Evolutionary conservation across 2,888 invertebrate species (phyloP).

Genomic region (Ectemnius cavifrons): DNA sequence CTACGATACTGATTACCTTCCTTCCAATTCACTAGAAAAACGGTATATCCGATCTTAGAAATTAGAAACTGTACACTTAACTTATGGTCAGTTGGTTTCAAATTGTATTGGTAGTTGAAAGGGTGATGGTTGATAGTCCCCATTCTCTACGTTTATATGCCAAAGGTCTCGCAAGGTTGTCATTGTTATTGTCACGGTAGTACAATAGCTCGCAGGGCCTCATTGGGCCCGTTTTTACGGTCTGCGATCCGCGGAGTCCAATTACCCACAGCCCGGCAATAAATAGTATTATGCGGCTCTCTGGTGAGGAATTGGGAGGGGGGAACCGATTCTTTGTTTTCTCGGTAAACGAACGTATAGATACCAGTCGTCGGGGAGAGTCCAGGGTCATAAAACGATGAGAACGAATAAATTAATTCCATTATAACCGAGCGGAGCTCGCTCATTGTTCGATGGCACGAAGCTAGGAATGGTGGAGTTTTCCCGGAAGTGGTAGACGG

Average conservation of each 20-base stretch:
- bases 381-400: constrained; percentile 22
- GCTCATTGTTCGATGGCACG: neutral
- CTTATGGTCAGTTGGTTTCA: no score
- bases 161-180: neutral
- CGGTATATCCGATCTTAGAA: no score
- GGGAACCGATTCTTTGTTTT: constrained; percentile 27
- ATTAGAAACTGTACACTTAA: no score
- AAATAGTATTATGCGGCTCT: constrained; percentile 43
- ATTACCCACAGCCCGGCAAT: constrained; percentile 34
- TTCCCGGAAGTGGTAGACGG: constrained; percentile 13
- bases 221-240: constrained; percentile 18
- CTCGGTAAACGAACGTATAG: constrained; percentile 31
- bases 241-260: constrained; percentile 14
- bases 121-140: no score
- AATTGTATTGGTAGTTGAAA: no score
- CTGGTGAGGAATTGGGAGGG: no score
- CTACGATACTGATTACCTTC: neutral
- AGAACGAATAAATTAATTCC: constrained; percentile 33
- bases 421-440: constrained; percentile 14
- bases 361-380: constrained; percentile 1
- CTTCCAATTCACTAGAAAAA: no score
- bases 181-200: constrained; percentile 23
- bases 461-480: neutral
- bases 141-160: no score
- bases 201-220: constrained; percentile 3